Evolutionary conservation across 2,113 vertebrate species (phyloP), one percentile per base, ranked within the genome.

Genomic region (Sander lucioperca): DNA sequence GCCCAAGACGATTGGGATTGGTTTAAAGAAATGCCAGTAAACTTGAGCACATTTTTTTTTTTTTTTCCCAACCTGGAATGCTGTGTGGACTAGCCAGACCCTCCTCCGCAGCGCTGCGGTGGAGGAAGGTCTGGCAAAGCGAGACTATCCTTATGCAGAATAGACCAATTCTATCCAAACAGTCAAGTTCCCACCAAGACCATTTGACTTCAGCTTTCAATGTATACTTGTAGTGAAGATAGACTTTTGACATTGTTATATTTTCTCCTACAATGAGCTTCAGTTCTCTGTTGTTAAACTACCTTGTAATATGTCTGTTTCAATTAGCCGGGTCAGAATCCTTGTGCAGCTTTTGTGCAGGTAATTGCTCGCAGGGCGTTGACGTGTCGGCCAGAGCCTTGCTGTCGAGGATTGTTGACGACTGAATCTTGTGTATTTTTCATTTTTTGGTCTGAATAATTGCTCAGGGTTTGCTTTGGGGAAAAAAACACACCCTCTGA

Each of bases 371-470:
- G 10, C 48, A 59, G 57, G 18, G 65, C 3, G 8, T 25, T 15
- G 56, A 81, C 36, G 33, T 62, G 64, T 59, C 14, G 58, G 54
- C 63, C 68, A 18, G 66, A 59, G 68, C 54, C 23, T 25, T 51
- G 50, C 23, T 2, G 43, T 27, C 43, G 25, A 51, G 39, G 63
- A 48, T 64, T 67, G 76, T 57, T 25, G 53, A 12, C 3, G 77
- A 23, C 45, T 30, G 8, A 25, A 74, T 76, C 15, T 45, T 21
- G 1, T 74, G 66, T 77, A 48, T 79, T 82, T 85, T 77, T 66
- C 47, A 27, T 84, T 39, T 65, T 65, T 50, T 30, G 80, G 68
- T 75, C 15, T 18, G 62, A 82, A 23, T 89, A 85, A 84, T 82
- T 83, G 80, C 69, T 56, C n/a, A 10, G 13, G 30, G n/a, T 74